Conservation (phyloP, 1,140 invertebrate species). For the Drosophila sp. region DNA sequence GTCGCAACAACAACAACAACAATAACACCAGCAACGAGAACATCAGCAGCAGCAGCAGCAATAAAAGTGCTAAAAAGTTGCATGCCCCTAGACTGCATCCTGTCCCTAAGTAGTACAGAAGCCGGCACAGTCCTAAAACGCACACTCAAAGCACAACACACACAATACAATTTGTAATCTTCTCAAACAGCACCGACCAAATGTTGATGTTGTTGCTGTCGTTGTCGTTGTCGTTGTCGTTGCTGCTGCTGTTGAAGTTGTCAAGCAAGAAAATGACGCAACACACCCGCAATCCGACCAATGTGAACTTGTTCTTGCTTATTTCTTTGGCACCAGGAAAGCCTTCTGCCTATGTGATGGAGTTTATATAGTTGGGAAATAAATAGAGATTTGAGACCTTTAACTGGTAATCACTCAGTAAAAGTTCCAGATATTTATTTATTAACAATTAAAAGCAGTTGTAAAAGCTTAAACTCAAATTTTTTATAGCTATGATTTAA, state of each 20-base stretch:
- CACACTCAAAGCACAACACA: slow-evolving; percentile 2
- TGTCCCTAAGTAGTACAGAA: slow-evolving; percentile 55
- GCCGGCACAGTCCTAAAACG: slow-evolving; percentile 3
- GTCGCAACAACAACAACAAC: slow-evolving; percentile 26
- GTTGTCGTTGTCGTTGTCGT: slow-evolving; percentile 10
- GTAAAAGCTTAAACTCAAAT: too few species aligned
- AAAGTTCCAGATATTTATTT: too few species aligned
- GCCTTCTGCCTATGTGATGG: neutral
- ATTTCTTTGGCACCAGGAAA: slow-evolving; percentile 3
- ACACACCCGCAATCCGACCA: slow-evolving; percentile 39
- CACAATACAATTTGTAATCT: slow-evolving; percentile 71
- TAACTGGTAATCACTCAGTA: too few species aligned
- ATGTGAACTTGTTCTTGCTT: slow-evolving; percentile 25
- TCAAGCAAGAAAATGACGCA: slow-evolving; percentile 46
- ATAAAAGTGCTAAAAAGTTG: slow-evolving; percentile 82
- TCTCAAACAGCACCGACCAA: slow-evolving; percentile 61
- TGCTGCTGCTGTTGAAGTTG: slow-evolving; percentile 58
- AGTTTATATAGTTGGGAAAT: neutral
- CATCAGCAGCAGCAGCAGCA: slow-evolving; percentile 52
- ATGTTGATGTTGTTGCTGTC: too few species aligned
- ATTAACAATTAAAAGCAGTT: too few species aligned
- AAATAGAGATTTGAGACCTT: too few species aligned
- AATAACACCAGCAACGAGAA: slow-evolving; percentile 21
- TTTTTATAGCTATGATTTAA: too few species aligned
- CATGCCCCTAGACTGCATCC: slow-evolving; percentile 76